Evolutionary conservation across 2,888 invertebrate species (phyloP), one percentile per base, ranked within the genome.

Genomic region (Eristalis pertinax): DNA sequence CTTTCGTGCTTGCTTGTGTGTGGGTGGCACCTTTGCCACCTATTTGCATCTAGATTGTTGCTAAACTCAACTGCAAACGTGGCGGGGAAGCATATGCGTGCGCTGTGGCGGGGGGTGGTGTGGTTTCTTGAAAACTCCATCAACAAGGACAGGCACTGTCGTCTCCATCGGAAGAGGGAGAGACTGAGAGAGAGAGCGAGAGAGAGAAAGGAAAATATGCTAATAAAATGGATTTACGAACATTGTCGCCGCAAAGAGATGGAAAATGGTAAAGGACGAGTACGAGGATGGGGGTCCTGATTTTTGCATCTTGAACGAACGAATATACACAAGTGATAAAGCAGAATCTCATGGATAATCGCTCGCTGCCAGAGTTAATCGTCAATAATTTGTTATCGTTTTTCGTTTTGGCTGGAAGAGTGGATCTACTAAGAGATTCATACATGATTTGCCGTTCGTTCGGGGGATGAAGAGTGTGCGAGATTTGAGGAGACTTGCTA

Each of bases 181-280:
- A 50, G n/a, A 5, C 15, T 7, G n/a, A 41, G 5, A 2, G 19
- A 10, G 56, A 50, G 15, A 13, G 15, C 5, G 11, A 32, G 29
- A 32, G 32, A 10, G 50, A 64, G 32, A 63, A 67, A 62, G 32
- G 74, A 64, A 81, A 81, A 81, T 81, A 81, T 81, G 81, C 74
- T 81, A 81, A 81, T 81, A 81, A 81, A 81, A 74, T 75, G 81
- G 81, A 81, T 81, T 81, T 75, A 81, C 81, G 74, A 81, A 81
- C 74, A 80, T 72, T 80, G 73, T 80, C 80, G 38, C 60, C 26
- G 38, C 64, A 60, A 35, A 56, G 74, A 26, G 19, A 50, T 19
- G 43, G 43, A 24, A 26, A 26, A 26, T 26, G 58, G 58, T 8
- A 22, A 13, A 11, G 11, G 22, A 11, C 11, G 58, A 1, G 1